A percentile compares a stretch with the other conserved stretches of the same genome.
These are phyloP conservation scores for Pitangus sulphuratus DNA, from an alignment of 2,797 vertebrate genomes.

Conservation along the genomic window DNA sequence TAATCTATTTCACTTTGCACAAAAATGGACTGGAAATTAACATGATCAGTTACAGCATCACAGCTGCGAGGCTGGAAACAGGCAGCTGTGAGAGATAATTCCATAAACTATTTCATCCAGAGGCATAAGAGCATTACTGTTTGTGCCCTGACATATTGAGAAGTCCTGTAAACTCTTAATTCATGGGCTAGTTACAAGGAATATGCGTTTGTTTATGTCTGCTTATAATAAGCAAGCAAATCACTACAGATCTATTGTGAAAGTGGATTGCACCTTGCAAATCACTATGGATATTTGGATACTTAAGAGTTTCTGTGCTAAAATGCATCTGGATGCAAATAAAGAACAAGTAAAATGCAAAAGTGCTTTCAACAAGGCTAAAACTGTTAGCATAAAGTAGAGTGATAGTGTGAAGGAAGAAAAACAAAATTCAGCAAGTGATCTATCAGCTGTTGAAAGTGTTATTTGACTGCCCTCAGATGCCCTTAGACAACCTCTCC, in stretches of 20 bases:
- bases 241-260: not conserved
- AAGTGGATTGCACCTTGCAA: not conserved
- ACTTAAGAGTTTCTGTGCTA: not conserved
- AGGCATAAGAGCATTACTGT: not conserved
- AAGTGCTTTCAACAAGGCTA: not conserved
- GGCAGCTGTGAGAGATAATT: constrained; percentile 37
- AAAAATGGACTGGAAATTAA: constrained; percentile 47
- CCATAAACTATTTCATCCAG: constrained; percentile 29
- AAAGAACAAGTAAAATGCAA: not conserved
- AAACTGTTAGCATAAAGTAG: not conserved
- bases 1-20: constrained; percentile 49
- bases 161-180: not conserved
- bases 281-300: not conserved
- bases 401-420: not conserved
- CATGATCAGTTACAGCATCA: constrained; percentile 30
- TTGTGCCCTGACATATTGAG: not conserved
- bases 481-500: not conserved
- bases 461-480: not conserved
- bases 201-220: not conserved
- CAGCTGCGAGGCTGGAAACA: constrained; percentile 27
- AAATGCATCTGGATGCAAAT: not conserved
- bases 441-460: not conserved
- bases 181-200: not conserved
- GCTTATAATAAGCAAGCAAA: not conserved
- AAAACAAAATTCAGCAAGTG: not conserved